Evolutionary conservation across 1,140 invertebrate species (phyloP), one percentile per base, ranked within the genome.

Genomic region (Trichogramma pretiosum): DNA sequence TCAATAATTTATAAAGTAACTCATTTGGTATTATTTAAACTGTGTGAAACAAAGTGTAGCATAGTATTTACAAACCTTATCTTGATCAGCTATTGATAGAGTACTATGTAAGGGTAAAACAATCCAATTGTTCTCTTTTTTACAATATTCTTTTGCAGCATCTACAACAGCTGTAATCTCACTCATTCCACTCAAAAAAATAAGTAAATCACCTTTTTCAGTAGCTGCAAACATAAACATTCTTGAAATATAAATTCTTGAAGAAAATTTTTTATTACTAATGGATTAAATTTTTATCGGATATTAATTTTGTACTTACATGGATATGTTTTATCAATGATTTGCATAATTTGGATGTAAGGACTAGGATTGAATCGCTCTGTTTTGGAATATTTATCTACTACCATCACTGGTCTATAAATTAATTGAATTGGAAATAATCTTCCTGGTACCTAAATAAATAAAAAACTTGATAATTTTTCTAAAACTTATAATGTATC

Each of bases 151-250:
- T 53, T 84, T 80, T 1, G 87, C 83, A 13, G 91, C 92, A 56
- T 95, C 91, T 26, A 87, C 84, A 7, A 99, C 80, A 0, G 83
- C 78, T 36, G 87, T 86, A 53, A 99, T 99, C 74, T 99, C 96
- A 62, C 84, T 85, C 58, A 96, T 86, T 16, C 96, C 96, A 65
- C 92, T 96, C 50, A 99, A 74, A 72, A 99, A 99, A 55, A 99
- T 89, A 4, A 99, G 72, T 5, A 98, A 72, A 75, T 99, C 96
- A 0, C 96, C 96, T 60, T 93, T 80, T 74, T 98, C 93, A 44
- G 79, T 77, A 36, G 70, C 81, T 79, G 69, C 66, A 67, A 78
- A 69, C 45, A 41, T 30, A 35, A 40, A 39, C 41, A 46, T 43
- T 21, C 30, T 32, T 50, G 24, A 46, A n/a, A n/a, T 18, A 30